phyloP scores from a whole-genome alignment of 2,888 invertebrate genomes.

The Endomychus coccineus region DNA sequence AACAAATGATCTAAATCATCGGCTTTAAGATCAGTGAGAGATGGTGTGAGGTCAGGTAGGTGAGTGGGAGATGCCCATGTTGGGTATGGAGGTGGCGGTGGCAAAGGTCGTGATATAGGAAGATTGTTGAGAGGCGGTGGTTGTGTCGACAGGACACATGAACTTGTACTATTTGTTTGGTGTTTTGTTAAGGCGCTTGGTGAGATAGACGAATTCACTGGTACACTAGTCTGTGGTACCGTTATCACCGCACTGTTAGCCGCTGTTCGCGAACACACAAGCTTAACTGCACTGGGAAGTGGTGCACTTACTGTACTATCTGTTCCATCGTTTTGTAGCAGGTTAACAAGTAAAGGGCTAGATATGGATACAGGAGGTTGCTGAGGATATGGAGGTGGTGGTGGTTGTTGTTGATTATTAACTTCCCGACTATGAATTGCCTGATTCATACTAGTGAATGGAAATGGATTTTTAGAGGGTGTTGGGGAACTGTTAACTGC shows the following conservation, averaged over 20 bases:
- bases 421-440: conserved; percentile 60
- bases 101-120: conserved; percentile 11
- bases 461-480: conserved; percentile 55
- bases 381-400: conserved; percentile 36
- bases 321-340: conserved; percentile 76
- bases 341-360: conserved; percentile 84
- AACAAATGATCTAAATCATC: conserved; percentile 60
- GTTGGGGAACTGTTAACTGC: conserved; percentile 25
- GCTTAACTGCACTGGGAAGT: conserved; percentile 32
- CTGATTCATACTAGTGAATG: conserved; percentile 88
- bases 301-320: conserved; percentile 38
- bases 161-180: conserved; percentile 26
- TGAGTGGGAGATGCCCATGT: conserved; percentile 20
- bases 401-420: conserved; percentile 19
- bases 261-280: conserved; percentile 14
- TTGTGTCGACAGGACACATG: conserved; percentile 13
- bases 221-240: conserved; percentile 11
- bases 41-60: conserved; percentile 40
- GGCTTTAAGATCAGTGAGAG: conserved; percentile 40
- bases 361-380: conserved; percentile 61
- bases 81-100: conserved; percentile 12
- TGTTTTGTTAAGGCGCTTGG: conserved; percentile 36
- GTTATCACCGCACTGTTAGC: conserved; percentile 13
- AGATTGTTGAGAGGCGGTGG: conserved; percentile 15
- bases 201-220: conserved; percentile 26